Conservation (phyloP, 1,140 invertebrate genomes). For the Anastrepha obliqua region DNA sequence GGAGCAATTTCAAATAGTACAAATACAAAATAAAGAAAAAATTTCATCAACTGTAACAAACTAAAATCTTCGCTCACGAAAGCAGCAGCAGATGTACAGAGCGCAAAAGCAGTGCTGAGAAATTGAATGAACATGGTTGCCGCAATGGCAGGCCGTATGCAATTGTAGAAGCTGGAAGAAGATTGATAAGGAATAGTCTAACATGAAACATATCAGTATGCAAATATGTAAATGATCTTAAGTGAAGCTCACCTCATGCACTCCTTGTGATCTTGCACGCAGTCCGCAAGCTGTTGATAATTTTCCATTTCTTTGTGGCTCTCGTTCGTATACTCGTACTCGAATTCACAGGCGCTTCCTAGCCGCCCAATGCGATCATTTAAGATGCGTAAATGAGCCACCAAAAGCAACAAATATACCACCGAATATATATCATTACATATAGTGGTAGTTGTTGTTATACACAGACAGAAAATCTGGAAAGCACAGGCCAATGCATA, state of each 20-base stretch:
- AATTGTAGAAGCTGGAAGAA: constrained; percentile 52
- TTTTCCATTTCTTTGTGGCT: background rate
- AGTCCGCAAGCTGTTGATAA: background rate
- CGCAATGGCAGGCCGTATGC: constrained; percentile 44
- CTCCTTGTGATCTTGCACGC: constrained; percentile 32
- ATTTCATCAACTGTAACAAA: constrained; percentile 26
- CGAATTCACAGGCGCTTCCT: background rate
- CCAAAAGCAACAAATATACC: constrained; percentile 8
- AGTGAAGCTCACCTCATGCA: background rate
- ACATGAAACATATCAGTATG: background rate
- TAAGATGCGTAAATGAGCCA: constrained; percentile 3
- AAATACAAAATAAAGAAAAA: constrained; percentile 16
- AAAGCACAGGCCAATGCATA: background rate
- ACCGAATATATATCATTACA: constrained; percentile 2
- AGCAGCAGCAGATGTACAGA: constrained; percentile 50
- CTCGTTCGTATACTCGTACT: background rate
- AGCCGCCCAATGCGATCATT: background rate
- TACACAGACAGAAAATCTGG: background rate
- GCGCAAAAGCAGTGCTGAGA: constrained; percentile 33
- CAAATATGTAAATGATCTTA: background rate
- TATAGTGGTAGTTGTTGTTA: background rate
- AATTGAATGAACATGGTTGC: constrained; percentile 55
- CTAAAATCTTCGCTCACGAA: constrained; percentile 24
- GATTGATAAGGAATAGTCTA: too few relatives aligned
- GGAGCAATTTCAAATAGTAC: constrained; percentile 44